Conservation (phyloP, 1,140 invertebrate genomes). For the Listronotus bonariensis region DNA sequence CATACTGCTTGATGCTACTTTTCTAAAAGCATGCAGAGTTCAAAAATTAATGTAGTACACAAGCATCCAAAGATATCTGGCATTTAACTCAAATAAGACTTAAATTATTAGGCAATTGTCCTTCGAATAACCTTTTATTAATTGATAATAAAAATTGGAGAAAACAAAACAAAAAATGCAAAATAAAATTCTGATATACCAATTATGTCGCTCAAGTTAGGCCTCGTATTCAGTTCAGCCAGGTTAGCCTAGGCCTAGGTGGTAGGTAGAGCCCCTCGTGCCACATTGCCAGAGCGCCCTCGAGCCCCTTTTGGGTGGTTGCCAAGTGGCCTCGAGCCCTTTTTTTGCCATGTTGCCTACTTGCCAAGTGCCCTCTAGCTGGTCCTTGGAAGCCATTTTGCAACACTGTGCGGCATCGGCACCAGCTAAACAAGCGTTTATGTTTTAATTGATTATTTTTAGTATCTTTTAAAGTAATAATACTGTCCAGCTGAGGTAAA, state of each 20-base stretch:
- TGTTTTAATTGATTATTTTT: slow-evolving; percentile 20
- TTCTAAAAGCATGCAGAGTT: too few relatives aligned
- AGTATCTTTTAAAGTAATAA: too few relatives aligned
- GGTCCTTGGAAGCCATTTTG: slow-evolving; percentile 47
- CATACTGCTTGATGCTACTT: too few relatives aligned
- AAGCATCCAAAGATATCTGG: too few relatives aligned
- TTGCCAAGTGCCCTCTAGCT: slow-evolving; percentile 22
- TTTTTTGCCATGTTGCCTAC: slow-evolving; percentile 14
- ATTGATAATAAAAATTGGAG: too few relatives aligned
- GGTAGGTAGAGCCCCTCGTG: slow-evolving; percentile 16
- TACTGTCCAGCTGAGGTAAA: background rate
- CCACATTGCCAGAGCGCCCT: slow-evolving; percentile 16
- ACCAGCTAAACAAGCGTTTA: slow-evolving; percentile 29
- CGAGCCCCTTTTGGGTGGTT: slow-evolving; percentile 19
- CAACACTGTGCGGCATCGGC: slow-evolving; percentile 22
- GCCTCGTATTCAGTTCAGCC: slow-evolving; percentile 27
- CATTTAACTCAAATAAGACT: too few relatives aligned
- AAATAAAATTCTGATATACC: slow-evolving; percentile 20
- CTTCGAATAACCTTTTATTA: too few relatives aligned
- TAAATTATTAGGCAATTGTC: too few relatives aligned
- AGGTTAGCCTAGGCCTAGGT: slow-evolving; percentile 26
- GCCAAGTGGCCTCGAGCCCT: slow-evolving; percentile 27
- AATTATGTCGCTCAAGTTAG: slow-evolving; percentile 15
- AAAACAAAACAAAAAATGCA: slow-evolving; percentile 4
- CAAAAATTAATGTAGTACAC: too few relatives aligned